Conservation (phyloP, 2,888 invertebrate genomes). For the Flexamia atlantica region DNA sequence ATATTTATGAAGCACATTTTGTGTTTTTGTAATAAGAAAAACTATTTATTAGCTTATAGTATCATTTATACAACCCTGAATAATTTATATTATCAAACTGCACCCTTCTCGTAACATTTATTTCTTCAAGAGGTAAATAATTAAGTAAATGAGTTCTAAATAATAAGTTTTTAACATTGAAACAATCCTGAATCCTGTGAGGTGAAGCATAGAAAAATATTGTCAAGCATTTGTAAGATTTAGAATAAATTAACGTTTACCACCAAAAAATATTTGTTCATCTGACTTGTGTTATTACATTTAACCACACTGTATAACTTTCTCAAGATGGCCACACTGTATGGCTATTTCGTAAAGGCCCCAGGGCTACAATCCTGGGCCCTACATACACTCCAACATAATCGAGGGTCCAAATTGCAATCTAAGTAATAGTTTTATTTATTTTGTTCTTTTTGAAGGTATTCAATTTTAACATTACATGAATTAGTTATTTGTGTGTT, state of each 20-base stretch:
- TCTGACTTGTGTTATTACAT: neutral
- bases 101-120: neutral
- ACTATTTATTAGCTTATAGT: neutral
- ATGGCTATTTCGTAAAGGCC: no score
- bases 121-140: no score
- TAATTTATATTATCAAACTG: constrained; percentile 1
- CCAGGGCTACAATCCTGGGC: no score
- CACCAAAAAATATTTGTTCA: neutral
- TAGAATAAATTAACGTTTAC: constrained; percentile 20
- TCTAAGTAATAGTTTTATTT: no score
- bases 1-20: neutral
- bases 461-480: no score
- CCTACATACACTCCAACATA: no score
- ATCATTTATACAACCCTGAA: neutral
- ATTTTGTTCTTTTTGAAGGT: no score
- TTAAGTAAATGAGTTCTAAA: no score
- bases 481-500: no score
- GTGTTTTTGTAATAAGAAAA: neutral
- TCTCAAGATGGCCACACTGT: no score
- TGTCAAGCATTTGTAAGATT: constrained; percentile 35
- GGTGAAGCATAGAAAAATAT: neutral
- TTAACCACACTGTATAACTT: no score
- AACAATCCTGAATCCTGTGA: neutral
- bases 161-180: neutral
- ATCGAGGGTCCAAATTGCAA: no score